These are phyloP conservation scores for Mythimna vitellina DNA, from an alignment of 2,888 invertebrate species.

Conservation along the genomic window DNA sequence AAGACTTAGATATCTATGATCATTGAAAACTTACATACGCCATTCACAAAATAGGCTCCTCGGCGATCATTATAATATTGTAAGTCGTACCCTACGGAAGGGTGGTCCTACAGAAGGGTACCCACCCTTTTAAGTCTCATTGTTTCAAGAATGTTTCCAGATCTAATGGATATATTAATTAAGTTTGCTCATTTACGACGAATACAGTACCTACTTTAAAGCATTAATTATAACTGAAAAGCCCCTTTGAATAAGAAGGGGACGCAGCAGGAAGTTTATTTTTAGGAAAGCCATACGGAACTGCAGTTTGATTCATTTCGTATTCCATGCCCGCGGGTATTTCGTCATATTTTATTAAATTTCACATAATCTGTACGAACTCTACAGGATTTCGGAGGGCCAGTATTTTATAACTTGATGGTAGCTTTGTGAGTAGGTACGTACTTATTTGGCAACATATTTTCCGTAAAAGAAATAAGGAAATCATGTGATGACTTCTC, in stretches of 20 bases:
- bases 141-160: slow-evolving; percentile 77
- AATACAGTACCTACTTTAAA: slow-evolving; percentile 66
- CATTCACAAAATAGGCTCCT: slow-evolving; percentile 45
- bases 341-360: slow-evolving; percentile 73
- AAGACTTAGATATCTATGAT: slow-evolving; percentile 5
- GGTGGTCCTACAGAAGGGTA: slow-evolving; percentile 64
- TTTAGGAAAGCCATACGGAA: slow-evolving; percentile 65
- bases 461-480: too few relatives aligned
- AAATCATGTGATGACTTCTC: too few relatives aligned
- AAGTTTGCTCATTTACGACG: slow-evolving; percentile 77
- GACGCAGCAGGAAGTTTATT: slow-evolving; percentile 64
- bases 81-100: slow-evolving; percentile 33
- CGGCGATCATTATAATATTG: slow-evolving; percentile 40
- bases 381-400: slow-evolving; percentile 64
- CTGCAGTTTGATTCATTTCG: slow-evolving; percentile 59
- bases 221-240: slow-evolving; percentile 72
- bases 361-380: slow-evolving; percentile 64
- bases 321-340: slow-evolving; percentile 70
- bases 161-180: slow-evolving; percentile 82
- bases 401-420: slow-evolving; percentile 66
- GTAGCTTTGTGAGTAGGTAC: slow-evolving; percentile 45
- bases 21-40: slow-evolving; percentile 18
- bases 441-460: not conserved
- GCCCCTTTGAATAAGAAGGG: slow-evolving; percentile 66
- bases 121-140: slow-evolving; percentile 74